Base-by-base conservation (phyloP, 2,888 invertebrate species). In the Chrysolina oricalcia region DNA sequence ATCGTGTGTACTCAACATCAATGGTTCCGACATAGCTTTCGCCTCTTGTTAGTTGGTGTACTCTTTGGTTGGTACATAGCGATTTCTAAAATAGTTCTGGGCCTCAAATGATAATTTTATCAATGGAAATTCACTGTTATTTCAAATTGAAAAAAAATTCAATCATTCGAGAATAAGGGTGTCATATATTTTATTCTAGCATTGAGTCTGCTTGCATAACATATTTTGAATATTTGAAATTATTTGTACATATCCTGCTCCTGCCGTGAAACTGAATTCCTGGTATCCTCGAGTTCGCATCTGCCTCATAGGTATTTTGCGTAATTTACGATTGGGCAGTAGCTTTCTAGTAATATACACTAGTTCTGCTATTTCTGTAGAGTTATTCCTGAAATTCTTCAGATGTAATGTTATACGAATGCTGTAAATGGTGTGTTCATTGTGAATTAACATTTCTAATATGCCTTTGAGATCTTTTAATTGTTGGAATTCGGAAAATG, bases 391-490 rank as follows among this genome's bases (percentile, higher is more conserved):
- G 53, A 53, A 21, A 21, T 53, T 53, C 21, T 53, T 19, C 10
- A 21, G 53, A 53, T 53, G 53, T 21, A 53, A 64, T 21, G 17
- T 10, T 11, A 64, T 19, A 19, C 64, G 64, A 64, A 41, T 64
- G 41, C 41, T 41, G 35, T 43, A 40, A 17, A 53, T 6, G 64
- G 17, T 64, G 41, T 64, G 64, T 64, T 41, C 41, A 41, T n/a
- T 41, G 40, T 17, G 64, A 64, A 21, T 21, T 40, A 43, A 43
- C 64, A 64, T 40, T 64, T 64, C 64, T 64, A 19, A 43, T 43
- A 64, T 41, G 64, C 64, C 43, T 35, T 63, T 63, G 63, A 35
- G 19, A 63, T 63, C 13, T 40, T 63, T 19, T 40, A 64, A 41
- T 21, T 43, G 40, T 17, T 21, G 10, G 43, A 64, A 64, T 64